These are phyloP conservation scores for Pelochelys cantorii DNA, from an alignment of 2,797 vertebrate genomes.

Conservation along the genomic window DNA sequence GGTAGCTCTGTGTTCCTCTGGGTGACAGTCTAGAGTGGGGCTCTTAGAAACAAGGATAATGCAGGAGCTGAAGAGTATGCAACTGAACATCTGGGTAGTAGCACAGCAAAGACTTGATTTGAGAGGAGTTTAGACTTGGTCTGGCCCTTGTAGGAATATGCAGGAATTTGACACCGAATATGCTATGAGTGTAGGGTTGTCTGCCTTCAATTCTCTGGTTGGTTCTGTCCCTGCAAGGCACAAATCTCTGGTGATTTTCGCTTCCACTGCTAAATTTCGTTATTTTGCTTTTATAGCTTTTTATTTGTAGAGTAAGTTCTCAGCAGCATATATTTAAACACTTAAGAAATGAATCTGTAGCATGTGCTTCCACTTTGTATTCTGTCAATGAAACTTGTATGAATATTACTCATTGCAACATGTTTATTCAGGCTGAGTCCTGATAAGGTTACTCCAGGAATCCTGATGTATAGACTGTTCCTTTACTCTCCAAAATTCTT, in stretches of 20 bases:
- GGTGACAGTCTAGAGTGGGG: neutral
- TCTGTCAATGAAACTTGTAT: neutral
- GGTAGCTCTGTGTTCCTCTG: neutral
- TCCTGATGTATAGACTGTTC: neutral
- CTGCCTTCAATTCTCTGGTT: neutral
- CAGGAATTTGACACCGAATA: accelerated
- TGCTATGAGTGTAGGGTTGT: neutral
- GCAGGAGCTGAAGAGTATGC: neutral
- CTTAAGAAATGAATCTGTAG: neutral
- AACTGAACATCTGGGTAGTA: neutral
- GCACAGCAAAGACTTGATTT: neutral
- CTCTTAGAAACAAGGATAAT: neutral
- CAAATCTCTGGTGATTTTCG: neutral
- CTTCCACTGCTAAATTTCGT: neutral
- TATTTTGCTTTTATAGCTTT: neutral
- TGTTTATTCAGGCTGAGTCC: neutral
- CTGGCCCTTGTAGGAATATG: accelerated
- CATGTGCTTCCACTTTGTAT: neutral
- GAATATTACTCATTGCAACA: neutral
- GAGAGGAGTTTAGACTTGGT: neutral
- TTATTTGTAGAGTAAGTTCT: neutral
- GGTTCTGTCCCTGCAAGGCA: neutral
- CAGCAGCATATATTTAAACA: neutral
- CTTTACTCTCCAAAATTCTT: neutral
- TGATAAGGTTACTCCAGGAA: neutral